Conservation (phyloP, 2,888 invertebrate species). For the Meiosimyza platycephala region DNA sequence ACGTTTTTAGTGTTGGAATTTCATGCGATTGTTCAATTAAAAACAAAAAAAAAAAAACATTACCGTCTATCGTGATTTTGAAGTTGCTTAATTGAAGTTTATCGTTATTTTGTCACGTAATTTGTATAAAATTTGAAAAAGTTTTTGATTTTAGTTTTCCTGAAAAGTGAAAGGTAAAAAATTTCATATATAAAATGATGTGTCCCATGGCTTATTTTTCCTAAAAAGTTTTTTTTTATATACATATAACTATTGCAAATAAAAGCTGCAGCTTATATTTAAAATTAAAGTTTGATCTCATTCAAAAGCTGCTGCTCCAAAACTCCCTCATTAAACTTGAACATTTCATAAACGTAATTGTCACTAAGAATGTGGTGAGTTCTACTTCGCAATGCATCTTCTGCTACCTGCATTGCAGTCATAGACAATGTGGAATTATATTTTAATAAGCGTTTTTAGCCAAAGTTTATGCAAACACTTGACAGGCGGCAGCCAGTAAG, state of each 20-base stretch:
- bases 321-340: too few species aligned
- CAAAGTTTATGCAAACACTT: slow-evolving; percentile 12
- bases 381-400: not conserved
- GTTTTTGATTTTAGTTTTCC: too few species aligned
- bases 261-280: too few species aligned
- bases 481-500: not conserved
- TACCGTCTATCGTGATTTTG: not conserved
- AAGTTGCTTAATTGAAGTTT: not conserved
- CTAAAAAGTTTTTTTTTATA: too few species aligned
- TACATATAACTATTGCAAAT: too few species aligned
- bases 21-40: slow-evolving; percentile 7
- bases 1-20: not conserved
- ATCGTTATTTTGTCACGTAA: too few species aligned
- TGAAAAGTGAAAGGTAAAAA: too few species aligned
- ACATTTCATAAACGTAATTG: too few species aligned
- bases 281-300: too few species aligned
- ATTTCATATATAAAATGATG: too few species aligned
- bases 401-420: not conserved
- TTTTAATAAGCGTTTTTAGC: slow-evolving; percentile 15
- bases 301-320: too few species aligned
- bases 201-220: too few species aligned
- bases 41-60: not conserved
- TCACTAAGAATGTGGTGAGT: not conserved
- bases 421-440: not conserved
- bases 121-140: not conserved